A percentile compares a stretch with the other conserved stretches of the same genome.
These are phyloP conservation scores for Drosophila meridionalis DNA, from an alignment of 2,888 invertebrate genomes.

Conservation along the genomic window DNA sequence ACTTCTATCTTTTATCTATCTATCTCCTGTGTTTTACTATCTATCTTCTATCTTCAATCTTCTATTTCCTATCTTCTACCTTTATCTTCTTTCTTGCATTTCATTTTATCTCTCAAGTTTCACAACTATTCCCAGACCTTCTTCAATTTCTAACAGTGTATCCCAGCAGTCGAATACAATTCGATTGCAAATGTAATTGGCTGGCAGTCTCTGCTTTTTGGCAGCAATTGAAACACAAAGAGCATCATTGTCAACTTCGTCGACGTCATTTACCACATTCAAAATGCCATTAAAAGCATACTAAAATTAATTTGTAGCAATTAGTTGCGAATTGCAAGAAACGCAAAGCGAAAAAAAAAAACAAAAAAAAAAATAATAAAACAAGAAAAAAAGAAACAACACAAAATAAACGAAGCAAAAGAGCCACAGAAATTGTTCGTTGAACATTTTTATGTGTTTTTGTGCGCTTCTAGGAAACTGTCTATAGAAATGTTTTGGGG, in stretches of 20 bases:
- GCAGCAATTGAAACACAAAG: constrained; percentile 65
- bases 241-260: constrained; percentile 63
- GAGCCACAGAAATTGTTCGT: constrained; percentile 68
- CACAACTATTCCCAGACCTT: neutral
- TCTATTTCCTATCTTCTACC: neutral
- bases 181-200: neutral
- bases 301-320: constrained; percentile 81
- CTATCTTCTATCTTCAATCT: neutral
- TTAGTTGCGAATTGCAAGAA: constrained; percentile 80
- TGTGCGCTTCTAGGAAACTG: constrained; percentile 76
- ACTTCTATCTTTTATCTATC: neutral
- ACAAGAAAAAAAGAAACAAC: constrained; percentile 11
- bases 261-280: constrained; percentile 73
- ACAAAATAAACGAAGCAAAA: constrained; percentile 43
- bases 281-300: constrained; percentile 81
- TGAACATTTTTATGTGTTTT: constrained; percentile 78
- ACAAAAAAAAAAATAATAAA: neutral
- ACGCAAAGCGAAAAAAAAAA: constrained; percentile 43
- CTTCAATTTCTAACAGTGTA: neutral
- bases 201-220: constrained; percentile 36
- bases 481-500: constrained; percentile 55
- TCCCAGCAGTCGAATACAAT: constrained; percentile 1
- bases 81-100: neutral
- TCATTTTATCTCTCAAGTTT: too few species aligned
- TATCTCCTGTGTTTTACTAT: neutral